A percentile compares a stretch with the other conserved stretches of the same genome.
phyloP scores from a whole-genome alignment of 2,113 vertebrate species.

The Oriolus oriolus region DNA sequence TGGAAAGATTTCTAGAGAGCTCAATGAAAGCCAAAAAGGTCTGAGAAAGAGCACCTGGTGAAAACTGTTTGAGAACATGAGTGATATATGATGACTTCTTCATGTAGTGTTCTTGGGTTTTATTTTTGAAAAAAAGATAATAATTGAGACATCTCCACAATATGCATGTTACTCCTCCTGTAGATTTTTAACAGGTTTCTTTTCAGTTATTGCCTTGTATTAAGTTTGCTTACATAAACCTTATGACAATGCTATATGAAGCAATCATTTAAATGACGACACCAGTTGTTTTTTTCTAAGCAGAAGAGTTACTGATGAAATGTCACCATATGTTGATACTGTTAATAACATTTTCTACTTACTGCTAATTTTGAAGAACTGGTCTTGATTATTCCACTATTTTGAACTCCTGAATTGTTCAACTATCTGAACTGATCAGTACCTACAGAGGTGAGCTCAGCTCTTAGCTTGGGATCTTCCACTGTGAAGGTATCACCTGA shows the following conservation, averaged over 20 bases:
- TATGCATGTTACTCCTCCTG: background rate
- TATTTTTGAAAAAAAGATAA: background rate
- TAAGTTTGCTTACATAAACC: background rate
- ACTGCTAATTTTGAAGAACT: background rate
- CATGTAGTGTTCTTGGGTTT: background rate
- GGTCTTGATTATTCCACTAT: background rate
- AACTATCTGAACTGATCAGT: background rate
- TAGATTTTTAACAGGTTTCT: background rate
- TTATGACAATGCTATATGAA: background rate
- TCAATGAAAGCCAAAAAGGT: background rate
- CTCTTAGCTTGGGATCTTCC: background rate
- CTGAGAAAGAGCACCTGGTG: background rate
- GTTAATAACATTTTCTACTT: background rate
- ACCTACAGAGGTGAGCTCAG: background rate
- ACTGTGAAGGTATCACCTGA: background rate
- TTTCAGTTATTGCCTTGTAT: background rate
- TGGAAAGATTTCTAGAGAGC: background rate
- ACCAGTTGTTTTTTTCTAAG: background rate
- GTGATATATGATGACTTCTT: background rate
- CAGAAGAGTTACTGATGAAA: conserved; percentile 59
- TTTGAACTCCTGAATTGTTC: background rate
- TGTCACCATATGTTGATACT: conserved; percentile 49
- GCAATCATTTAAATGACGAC: background rate
- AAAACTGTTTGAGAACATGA: background rate
- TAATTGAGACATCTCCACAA: background rate